Evolutionary conservation across 2,797 vertebrate species (phyloP).

Genomic region (Cetoscarus ocellatus): DNA sequence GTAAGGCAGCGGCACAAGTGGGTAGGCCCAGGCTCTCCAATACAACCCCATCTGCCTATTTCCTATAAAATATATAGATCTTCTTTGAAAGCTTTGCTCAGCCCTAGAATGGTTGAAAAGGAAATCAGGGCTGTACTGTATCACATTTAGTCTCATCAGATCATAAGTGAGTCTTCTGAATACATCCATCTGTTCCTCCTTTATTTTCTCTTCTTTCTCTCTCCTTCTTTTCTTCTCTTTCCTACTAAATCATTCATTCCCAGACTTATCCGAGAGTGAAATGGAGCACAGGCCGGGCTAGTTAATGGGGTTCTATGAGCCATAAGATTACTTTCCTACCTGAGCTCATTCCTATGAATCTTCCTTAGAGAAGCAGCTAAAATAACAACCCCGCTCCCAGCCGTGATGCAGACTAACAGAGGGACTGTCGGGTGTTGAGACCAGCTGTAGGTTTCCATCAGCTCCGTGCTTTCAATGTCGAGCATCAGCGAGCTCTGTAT

Average conservation of each 20-base stretch:
- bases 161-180: slow-evolving; percentile 45
- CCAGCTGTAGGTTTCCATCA: slow-evolving; percentile 32
- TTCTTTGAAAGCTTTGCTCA: too few relatives aligned
- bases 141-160: slow-evolving; percentile 68
- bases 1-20: too few relatives aligned
- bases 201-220: slow-evolving; percentile 41
- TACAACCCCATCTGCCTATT: too few relatives aligned
- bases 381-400: slow-evolving; percentile 66
- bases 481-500: slow-evolving; percentile 23
- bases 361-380: slow-evolving; percentile 66
- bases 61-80: too few relatives aligned
- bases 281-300: slow-evolving; percentile 76
- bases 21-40: too few relatives aligned
- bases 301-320: slow-evolving; percentile 84
- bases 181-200: slow-evolving; percentile 34
- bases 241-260: slow-evolving; percentile 75
- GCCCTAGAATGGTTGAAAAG: slow-evolving; percentile 28
- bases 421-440: slow-evolving; percentile 36
- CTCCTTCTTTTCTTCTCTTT: slow-evolving; percentile 39
- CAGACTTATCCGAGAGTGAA: slow-evolving; percentile 79
- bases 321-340: slow-evolving; percentile 81
- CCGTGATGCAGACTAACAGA: slow-evolving; percentile 32
- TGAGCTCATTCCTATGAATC: slow-evolving; percentile 77
- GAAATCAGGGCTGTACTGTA: slow-evolving; percentile 43
- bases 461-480: slow-evolving; percentile 20